A percentile compares a stretch with the other conserved stretches of the same genome.
Evolutionary conservation across 2,113 vertebrate genomes (phyloP).

Genomic region (Abramis brama): DNA sequence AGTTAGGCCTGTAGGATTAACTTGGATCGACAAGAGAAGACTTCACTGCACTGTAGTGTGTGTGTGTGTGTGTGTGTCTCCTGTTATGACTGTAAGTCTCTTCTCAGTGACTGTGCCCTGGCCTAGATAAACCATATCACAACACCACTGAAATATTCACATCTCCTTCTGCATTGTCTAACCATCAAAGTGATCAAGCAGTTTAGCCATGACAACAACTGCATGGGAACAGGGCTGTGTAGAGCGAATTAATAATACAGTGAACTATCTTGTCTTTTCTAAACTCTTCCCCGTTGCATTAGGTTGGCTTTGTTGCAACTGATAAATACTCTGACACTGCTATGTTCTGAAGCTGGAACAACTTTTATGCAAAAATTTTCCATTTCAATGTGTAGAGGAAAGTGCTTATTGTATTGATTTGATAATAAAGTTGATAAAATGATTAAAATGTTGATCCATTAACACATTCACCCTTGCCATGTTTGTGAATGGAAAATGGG

Average conservation of each 20-base stretch:
- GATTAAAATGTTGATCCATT: neutral
- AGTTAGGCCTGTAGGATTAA: conserved; percentile 4
- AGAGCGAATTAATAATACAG: conserved; percentile 60
- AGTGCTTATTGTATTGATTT: neutral
- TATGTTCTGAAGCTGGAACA: neutral
- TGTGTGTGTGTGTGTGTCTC: neutral
- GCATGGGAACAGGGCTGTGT: neutral
- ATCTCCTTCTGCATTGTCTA: conserved; percentile 32
- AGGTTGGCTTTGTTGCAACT: conserved; percentile 10
- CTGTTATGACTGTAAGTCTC: neutral
- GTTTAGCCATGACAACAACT: conserved; percentile 25
- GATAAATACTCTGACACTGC: neutral
- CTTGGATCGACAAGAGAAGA: neutral
- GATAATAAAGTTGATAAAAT: neutral
- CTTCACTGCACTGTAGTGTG: neutral
- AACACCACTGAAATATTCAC: conserved; percentile 66
- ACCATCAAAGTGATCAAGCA: conserved; percentile 70
- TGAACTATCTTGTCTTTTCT: conserved; percentile 52
- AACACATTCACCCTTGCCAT: neutral
- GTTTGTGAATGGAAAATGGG: neutral
- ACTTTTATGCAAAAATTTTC: neutral
- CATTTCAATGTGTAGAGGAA: no score
- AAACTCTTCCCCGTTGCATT: conserved; percentile 40
- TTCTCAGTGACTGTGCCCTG: conserved; percentile 52
- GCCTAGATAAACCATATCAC: conserved; percentile 53